A percentile compares a stretch with the other conserved stretches of the same genome.
phyloP scores from a whole-genome alignment of 2,113 vertebrate genomes.

The Gymnarchus niloticus region DNA sequence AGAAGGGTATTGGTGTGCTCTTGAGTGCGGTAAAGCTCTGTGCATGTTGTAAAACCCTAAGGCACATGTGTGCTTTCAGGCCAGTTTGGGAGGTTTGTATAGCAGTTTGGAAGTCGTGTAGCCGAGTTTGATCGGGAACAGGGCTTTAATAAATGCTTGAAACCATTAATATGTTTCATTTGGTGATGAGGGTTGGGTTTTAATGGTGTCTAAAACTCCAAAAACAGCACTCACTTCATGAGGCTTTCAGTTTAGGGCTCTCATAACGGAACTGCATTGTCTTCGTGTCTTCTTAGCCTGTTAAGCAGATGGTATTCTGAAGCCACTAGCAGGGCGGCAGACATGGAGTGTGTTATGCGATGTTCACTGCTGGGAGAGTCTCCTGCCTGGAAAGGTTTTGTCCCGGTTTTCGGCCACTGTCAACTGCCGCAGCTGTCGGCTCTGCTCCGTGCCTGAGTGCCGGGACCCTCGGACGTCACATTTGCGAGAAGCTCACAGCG shows the following conservation, averaged over 20 bases:
- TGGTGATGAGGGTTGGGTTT: not conserved
- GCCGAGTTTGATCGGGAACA: not conserved
- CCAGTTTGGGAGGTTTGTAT: not conserved
- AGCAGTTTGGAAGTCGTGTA: not conserved
- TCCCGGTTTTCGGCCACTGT: not conserved
- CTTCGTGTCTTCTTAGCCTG: not conserved
- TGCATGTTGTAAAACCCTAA: too few relatives aligned
- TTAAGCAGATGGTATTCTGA: not conserved
- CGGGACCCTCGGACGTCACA: not conserved
- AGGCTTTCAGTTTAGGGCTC: not conserved
- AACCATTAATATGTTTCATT: not conserved
- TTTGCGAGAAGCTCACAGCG: too few relatives aligned
- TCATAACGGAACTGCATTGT: not conserved
- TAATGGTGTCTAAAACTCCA: not conserved
- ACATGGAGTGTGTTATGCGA: not conserved
- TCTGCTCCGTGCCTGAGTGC: not conserved
- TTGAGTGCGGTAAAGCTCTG: not conserved
- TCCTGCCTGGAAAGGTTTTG: not conserved
- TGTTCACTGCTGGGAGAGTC: not conserved
- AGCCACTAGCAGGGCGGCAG: not conserved
- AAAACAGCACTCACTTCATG: not conserved
- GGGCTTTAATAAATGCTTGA: not conserved
- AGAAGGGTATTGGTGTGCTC: not conserved
- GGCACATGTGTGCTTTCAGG: not conserved
- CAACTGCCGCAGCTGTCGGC: not conserved